Percentiles rank a stretch among this genome's conserved stretches.
phyloP scores from a whole-genome alignment of 1,140 invertebrate species.

The Caenorhabditis inopinata region DNA sequence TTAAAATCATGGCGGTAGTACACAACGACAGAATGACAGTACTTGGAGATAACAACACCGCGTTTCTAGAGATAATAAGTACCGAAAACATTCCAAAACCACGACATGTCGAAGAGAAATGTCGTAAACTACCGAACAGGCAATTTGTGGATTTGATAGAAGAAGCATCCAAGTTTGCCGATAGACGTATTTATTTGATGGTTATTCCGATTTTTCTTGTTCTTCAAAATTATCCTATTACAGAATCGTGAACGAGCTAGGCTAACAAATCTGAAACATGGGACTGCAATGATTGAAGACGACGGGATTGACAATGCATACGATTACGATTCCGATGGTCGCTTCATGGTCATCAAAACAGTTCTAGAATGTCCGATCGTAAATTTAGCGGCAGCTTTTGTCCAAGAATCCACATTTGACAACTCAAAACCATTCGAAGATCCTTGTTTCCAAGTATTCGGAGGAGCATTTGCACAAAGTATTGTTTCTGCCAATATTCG shows the following conservation, averaged over 20 bases:
- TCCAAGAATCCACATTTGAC: constrained; percentile 1
- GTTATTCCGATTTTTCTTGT: too few species aligned
- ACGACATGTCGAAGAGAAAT: neutral
- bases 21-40: neutral
- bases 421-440: neutral
- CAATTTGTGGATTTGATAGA: constrained; percentile 2
- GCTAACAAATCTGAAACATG: neutral
- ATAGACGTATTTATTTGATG: neutral
- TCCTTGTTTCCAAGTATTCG: neutral
- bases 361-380: neutral
- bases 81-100: neutral
- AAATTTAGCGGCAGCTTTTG: neutral
- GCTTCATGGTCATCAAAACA: neutral
- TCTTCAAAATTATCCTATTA: neutral
- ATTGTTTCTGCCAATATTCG: neutral
- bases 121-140: neutral
- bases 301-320: neutral
- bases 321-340: neutral
- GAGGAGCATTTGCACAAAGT: neutral
- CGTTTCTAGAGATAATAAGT: neutral
- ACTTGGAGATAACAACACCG: neutral
- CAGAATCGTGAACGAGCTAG: neutral
- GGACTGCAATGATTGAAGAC: neutral
- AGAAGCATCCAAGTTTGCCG: neutral
- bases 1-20: neutral